Conservation (phyloP, 2,113 vertebrate genomes). For the Percopsis transmontana region DNA sequence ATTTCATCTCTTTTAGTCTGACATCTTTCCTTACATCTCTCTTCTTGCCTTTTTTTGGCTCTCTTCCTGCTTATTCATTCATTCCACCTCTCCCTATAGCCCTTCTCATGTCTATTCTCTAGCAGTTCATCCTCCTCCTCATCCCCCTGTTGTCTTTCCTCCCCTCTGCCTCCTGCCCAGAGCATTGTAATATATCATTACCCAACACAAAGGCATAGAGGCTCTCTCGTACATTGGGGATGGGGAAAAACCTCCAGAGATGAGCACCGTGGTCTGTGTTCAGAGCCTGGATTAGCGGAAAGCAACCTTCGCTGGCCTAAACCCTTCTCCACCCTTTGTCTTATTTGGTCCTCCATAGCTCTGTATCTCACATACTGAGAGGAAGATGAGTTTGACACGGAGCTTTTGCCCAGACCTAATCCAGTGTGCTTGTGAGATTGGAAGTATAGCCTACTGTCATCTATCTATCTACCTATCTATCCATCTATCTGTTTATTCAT, state of each 20-base stretch:
- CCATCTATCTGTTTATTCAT: no score
- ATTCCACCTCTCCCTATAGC: no score
- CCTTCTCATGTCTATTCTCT: not conserved
- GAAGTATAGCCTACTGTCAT: no score
- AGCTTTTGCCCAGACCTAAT: not conserved
- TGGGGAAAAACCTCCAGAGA: constrained; percentile 48
- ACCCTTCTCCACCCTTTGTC: constrained; percentile 6
- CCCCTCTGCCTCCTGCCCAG: constrained; percentile 35
- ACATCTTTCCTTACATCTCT: not conserved
- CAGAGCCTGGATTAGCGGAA: constrained; percentile 61
- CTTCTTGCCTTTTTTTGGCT: no score
- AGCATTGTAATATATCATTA: constrained; percentile 61
- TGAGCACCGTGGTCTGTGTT: constrained; percentile 58
- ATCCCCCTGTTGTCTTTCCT: constrained; percentile 14
- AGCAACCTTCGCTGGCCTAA: constrained; percentile 22
- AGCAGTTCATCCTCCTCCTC: not conserved
- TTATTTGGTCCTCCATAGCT: constrained; percentile 11
- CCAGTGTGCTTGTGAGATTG: not conserved
- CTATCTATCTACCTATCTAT: no score
- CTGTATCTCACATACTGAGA: not conserved
- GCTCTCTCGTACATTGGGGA: constrained; percentile 18
- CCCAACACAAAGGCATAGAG: constrained; percentile 42
- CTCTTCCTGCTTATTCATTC: not conserved
- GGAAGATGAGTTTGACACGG: constrained; percentile 2
- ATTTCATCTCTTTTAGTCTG: not conserved